Evolutionary conservation across 2,797 vertebrate species (phyloP).

Genomic region (Etheostoma perlongum): DNA sequence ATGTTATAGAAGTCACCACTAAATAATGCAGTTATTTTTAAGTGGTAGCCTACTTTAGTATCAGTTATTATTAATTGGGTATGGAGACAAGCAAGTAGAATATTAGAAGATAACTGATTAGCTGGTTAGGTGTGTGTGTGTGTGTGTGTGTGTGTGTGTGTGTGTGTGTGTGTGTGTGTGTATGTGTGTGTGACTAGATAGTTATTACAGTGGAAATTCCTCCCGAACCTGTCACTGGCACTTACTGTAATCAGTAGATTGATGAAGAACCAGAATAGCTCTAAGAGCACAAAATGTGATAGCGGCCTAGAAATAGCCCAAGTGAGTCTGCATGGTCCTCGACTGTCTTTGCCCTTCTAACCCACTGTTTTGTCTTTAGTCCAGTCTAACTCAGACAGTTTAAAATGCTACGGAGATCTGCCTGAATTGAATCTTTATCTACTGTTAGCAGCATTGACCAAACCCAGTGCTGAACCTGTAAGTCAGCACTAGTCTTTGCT

Average conservation of each 20-base stretch:
- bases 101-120: constrained; percentile 12
- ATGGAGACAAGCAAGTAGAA: constrained; percentile 1
- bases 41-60: constrained; percentile 12
- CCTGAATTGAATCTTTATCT: neutral
- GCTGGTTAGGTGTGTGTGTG: neutral
- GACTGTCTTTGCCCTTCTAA: constrained; percentile 43
- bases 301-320: constrained; percentile 82
- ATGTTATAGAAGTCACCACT: constrained; percentile 32
- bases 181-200: neutral
- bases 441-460: constrained; percentile 6
- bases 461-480: constrained; percentile 12
- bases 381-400: neutral
- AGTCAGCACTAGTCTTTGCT: neutral
- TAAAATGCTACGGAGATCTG: neutral
- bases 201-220: constrained; percentile 58
- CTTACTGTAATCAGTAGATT: constrained; percentile 81
- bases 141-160: constrained; percentile 16
- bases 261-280: constrained; percentile 82
- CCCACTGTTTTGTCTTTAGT: constrained; percentile 30
- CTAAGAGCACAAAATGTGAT: constrained; percentile 76
- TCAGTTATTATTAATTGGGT: constrained; percentile 11
- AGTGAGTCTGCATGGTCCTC: constrained; percentile 48
- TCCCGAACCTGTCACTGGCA: constrained; percentile 63
- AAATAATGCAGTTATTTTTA: constrained; percentile 60
- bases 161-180: constrained; percentile 27